Evolutionary conservation across 2,797 vertebrate species (phyloP), one percentile per base, ranked within the genome.

Genomic region (Gymnocypris eckloni): DNA sequence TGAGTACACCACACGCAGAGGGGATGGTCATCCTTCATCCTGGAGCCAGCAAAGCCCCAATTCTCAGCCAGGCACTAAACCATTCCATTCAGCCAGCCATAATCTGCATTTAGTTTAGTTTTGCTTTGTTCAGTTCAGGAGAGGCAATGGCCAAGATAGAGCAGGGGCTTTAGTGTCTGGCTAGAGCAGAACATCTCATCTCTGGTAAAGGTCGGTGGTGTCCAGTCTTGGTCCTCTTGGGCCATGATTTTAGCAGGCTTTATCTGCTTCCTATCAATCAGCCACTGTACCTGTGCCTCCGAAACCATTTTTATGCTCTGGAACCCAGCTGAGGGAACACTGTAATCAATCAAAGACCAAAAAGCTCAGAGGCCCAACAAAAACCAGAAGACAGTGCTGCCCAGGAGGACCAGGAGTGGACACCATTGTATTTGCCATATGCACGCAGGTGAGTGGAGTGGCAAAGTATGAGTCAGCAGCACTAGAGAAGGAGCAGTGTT

Each of bases 381-480:
- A 91, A 83, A 69, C 87, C 82, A 79, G 88, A 89, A 77, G 87
- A 89, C 88, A 81, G 37, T 89, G 81, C 82, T 64, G 82, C 86
- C 89, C 89, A 87, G 72, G 86, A 91, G 89, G 89, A 90, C 87
- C 90, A 91, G 90, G 89, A 91, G 85, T 88, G 87, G 90, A 91
- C 90, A 91, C 90, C 90, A 91, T 81, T 90, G 86, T 83, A 89
- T 84, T 91, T 89, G 83, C 81, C 82, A 86, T 89, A 72, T 87
- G 85, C 75, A 89, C 45, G 45, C 89, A 91, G 90, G 90, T 91
- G 89, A 90, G 90, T 89, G 83, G 78, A 79, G 82, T 85, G 85
- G 86, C 73, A 87, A 83, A 81, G 61, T 82, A 48, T 82, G 86
- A 75, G 78, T 61, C 81, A 85, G 84, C 72, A 87, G 81, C 75